phyloP scores from a whole-genome alignment of 2,888 invertebrate species.

The Seira sanloemensis region DNA sequence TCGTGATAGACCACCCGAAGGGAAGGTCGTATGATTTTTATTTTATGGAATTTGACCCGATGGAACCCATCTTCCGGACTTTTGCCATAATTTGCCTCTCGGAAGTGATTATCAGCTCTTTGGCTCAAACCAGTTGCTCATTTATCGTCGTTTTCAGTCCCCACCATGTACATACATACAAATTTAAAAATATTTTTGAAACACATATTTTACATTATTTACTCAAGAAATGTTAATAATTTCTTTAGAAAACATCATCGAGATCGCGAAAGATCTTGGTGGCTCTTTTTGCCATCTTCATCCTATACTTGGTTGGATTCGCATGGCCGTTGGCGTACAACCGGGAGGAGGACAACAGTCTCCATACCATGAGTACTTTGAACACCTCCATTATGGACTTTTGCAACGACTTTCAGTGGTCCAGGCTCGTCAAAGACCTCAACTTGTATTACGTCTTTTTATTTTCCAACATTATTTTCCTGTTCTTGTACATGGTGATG shows the following conservation, averaged over 20 bases:
- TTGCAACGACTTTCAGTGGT: slow-evolving; percentile 16
- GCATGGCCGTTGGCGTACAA: slow-evolving; percentile 32
- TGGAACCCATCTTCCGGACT: slow-evolving; percentile 29
- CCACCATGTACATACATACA: slow-evolving; percentile 28
- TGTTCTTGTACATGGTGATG: slow-evolving; percentile 55
- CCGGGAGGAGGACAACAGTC: slow-evolving; percentile 21
- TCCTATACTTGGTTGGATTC: slow-evolving; percentile 35
- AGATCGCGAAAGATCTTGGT: slow-evolving; percentile 54
- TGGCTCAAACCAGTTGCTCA: slow-evolving; percentile 52
- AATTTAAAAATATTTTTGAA: background rate
- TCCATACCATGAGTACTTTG: slow-evolving; percentile 38
- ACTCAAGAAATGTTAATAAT: background rate
- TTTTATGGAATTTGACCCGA: slow-evolving; percentile 28
- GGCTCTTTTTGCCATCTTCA: slow-evolving; percentile 46
- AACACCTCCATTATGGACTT: slow-evolving; percentile 24
- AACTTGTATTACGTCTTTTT: slow-evolving; percentile 43
- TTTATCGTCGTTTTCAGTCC: slow-evolving; percentile 37
- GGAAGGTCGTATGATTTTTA: background rate
- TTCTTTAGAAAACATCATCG: slow-evolving; percentile 41
- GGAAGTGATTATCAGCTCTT: slow-evolving; percentile 21
- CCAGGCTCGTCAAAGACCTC: slow-evolving; percentile 31
- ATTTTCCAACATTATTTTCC: slow-evolving; percentile 25
- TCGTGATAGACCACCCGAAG: background rate
- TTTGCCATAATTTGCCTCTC: slow-evolving; percentile 38
- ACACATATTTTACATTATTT: background rate